Conservation (phyloP, 2,888 invertebrate species). For the Cephus pulcher region DNA sequence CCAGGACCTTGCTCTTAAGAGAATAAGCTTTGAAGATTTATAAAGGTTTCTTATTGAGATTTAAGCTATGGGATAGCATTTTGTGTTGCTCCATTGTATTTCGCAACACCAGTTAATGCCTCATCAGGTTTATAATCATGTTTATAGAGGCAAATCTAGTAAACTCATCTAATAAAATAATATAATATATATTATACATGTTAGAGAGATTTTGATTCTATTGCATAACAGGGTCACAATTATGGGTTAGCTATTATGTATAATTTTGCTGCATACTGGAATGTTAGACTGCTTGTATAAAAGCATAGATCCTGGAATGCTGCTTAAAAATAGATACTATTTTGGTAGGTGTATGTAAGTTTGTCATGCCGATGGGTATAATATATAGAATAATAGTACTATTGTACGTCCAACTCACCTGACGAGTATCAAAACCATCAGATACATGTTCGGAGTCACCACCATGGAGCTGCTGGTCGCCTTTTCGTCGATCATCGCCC, state of each 20-base stretch:
- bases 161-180: neutral
- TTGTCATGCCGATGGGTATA: neutral
- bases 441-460: constrained; percentile 54
- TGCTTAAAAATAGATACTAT: neutral
- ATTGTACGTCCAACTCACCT: constrained; percentile 42
- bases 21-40: neutral
- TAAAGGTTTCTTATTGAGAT: neutral
- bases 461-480: constrained; percentile 40
- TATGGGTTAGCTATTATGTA: no score
- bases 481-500: constrained; percentile 61
- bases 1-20: neutral
- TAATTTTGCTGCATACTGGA: no score
- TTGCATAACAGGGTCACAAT: no score
- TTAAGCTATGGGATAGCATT: neutral
- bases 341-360: neutral
- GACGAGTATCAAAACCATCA: constrained; percentile 58
- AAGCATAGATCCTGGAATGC: neutral
- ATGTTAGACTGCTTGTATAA: no score
- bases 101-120: neutral
- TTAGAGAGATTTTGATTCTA: neutral
- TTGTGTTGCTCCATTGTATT: neutral
- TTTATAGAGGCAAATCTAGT: neutral
- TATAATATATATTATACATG: neutral
- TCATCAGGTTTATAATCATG: neutral
- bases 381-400: neutral